phyloP scores from a whole-genome alignment of 2,113 vertebrate species.

The Pollachius pollachius region DNA sequence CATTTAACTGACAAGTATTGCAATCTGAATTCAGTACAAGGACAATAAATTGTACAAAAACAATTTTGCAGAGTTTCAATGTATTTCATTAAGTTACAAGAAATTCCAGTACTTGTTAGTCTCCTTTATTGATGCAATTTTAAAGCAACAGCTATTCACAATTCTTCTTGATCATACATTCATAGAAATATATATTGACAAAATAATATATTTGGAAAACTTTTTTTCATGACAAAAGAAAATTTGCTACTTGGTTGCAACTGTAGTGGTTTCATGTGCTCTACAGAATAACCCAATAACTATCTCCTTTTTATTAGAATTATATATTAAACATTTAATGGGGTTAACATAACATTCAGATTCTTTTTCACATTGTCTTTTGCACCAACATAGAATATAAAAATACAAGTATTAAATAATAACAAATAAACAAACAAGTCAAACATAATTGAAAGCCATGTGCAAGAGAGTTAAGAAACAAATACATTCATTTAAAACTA shows the following conservation, averaged over 20 bases:
- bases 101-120: not conserved
- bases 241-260: not conserved
- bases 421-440: not conserved
- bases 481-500: not conserved
- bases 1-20: too few relatives aligned
- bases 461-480: not conserved
- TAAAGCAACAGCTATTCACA: conserved; percentile 1
- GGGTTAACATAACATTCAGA: not conserved
- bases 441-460: not conserved
- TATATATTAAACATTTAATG: conserved; percentile 1
- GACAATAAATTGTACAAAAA: too few relatives aligned
- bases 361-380: conserved; percentile 37
- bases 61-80: too few relatives aligned
- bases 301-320: conserved; percentile 16
- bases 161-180: conserved; percentile 1
- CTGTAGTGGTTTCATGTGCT: conserved; percentile 20
- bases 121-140: conserved; percentile 43
- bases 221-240: not conserved
- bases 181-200: conserved; percentile 26
- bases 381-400: conserved; percentile 15
- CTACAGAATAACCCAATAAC: conserved; percentile 12
- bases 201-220: not conserved
- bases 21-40: too few relatives aligned
- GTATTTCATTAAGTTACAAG: too few relatives aligned
- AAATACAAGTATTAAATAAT: conserved; percentile 10